Percentiles rank a stretch among this genome's conserved stretches.
Evolutionary conservation across 2,113 vertebrate genomes (phyloP).

Genomic region (Alosa alosa): DNA sequence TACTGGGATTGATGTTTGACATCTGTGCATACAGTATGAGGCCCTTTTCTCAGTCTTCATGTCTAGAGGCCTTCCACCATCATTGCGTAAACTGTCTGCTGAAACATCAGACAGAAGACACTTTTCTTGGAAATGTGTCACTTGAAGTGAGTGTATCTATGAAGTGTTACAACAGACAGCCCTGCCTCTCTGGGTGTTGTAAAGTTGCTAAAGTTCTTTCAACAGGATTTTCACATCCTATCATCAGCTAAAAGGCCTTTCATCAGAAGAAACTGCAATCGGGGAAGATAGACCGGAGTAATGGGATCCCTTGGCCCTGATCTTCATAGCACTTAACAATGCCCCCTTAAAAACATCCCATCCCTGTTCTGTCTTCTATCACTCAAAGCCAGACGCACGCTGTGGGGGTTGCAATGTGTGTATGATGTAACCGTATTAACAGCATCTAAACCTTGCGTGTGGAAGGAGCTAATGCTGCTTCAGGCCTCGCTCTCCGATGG

Average conservation of each 20-base stretch:
- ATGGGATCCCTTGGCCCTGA: too few species aligned
- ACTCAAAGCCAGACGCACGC: not conserved
- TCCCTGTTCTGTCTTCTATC: not conserved
- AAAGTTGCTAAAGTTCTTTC: not conserved
- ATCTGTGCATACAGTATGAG: not conserved
- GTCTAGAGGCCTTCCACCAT: not conserved
- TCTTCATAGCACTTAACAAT: not conserved
- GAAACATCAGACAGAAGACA: not conserved
- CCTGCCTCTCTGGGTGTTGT: too few species aligned
- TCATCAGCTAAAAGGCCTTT: not conserved
- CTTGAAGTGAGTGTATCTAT: not conserved
- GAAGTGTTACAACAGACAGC: not conserved
- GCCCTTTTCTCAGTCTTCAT: not conserved
- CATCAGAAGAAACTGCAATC: too few species aligned
- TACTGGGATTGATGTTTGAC: not conserved
- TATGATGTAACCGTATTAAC: not conserved
- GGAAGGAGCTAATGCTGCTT: not conserved
- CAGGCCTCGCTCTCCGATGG: not conserved
- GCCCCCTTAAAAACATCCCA: not conserved
- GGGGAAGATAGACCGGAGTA: too few species aligned
- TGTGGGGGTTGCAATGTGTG: not conserved
- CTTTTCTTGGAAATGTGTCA: not conserved
- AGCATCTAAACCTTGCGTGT: not conserved
- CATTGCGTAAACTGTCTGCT: not conserved
- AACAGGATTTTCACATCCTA: not conserved